These are phyloP conservation scores for Trichonephila clavipes DNA, from an alignment of 1,140 invertebrate genomes.

Conservation along the genomic window DNA sequence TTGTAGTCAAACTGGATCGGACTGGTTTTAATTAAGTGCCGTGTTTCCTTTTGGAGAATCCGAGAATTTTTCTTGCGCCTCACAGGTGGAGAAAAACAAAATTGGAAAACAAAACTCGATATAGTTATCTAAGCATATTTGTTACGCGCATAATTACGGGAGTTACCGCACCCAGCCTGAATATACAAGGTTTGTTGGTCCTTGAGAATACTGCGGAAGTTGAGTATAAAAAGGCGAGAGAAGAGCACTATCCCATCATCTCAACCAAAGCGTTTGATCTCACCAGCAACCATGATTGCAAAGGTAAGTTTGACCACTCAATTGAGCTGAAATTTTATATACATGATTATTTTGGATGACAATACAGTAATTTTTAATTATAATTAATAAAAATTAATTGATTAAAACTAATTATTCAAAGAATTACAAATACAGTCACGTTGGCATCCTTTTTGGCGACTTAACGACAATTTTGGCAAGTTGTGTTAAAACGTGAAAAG, in stretches of 20 bases:
- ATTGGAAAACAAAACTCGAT: too few relatives aligned
- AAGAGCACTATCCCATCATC: neutral
- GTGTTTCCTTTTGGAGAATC: neutral
- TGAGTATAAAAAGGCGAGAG: neutral
- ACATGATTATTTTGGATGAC: too few relatives aligned
- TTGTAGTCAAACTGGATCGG: neutral
- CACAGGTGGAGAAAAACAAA: too few relatives aligned
- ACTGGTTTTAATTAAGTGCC: neutral
- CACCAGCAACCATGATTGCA: neutral
- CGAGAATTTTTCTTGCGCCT: neutral
- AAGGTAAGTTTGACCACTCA: neutral
- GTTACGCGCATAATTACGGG: neutral
- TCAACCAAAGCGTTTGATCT: neutral
- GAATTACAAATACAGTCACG: too few relatives aligned
- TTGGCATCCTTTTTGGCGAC: too few relatives aligned
- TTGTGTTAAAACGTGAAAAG: too few relatives aligned
- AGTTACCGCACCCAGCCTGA: neutral
- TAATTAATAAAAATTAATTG: too few relatives aligned
- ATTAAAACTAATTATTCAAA: too few relatives aligned
- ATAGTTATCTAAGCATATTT: neutral
- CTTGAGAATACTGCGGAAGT: neutral
- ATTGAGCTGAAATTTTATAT: too few relatives aligned
- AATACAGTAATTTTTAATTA: too few relatives aligned
- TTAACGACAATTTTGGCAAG: too few relatives aligned
- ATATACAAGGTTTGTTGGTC: neutral